Evolutionary conservation across 2,113 vertebrate genomes (phyloP), one percentile per base, ranked within the genome.

Genomic region (Nothobranchius furzeri): DNA sequence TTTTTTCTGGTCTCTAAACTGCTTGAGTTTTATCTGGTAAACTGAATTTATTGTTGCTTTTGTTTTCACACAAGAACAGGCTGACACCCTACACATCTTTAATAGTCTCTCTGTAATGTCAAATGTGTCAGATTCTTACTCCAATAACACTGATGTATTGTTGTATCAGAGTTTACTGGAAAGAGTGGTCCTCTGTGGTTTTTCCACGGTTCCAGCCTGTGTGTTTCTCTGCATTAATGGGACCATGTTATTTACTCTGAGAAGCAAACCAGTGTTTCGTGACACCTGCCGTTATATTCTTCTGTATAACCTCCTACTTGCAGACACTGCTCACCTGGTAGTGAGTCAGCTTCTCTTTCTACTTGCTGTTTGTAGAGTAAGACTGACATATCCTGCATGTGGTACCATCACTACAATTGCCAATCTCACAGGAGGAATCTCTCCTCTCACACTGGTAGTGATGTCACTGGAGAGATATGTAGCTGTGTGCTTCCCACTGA

Each of bases 391-490:
- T 60, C 63, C 74, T 36, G 45, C 76, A 0, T 91, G 89, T 60
- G 53, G 48, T 1, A 0, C 64, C 2, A 48, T 88, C 1, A 6
- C 1, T 7, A 35, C 83, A 60, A 1, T 84, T 0, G 1, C 66
- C 2, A 15, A 3, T 4, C 53, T 81, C 3, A 74, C 78, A 0
- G 64, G 7, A 4, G 17, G 36, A 0, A 60, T 84, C 12, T 85
- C 89, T 11, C 90, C 89, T 13, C 78, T 91, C n/a, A 91, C 69
- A 1, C 65, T 92, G 59, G 75, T 86, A 25, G 40, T 87, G 56
- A 92, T 92, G 89, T 89, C 86, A 12, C 30, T 92, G 66, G 90
- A 92, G 79, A 78, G 87, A 4, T 92, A 74, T 15, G 79, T 86
- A 36, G 91, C 91, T 12, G 86, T 91, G 46, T 88, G 88, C 20